These are phyloP conservation scores for Pheosia gnoma DNA, from an alignment of 2,888 invertebrate species.

Conservation along the genomic window DNA sequence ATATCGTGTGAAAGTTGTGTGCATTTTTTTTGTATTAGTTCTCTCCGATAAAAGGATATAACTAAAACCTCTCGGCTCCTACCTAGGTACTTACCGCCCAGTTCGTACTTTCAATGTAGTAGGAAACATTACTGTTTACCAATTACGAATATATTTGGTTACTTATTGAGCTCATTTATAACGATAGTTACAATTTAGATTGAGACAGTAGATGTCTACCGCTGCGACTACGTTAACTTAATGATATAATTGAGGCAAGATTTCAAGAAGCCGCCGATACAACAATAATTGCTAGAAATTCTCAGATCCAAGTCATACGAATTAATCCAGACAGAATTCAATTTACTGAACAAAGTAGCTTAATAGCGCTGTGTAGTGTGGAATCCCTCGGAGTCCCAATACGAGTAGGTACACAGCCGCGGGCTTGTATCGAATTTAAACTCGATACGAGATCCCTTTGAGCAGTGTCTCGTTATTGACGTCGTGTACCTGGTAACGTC, in stretches of 20 bases:
- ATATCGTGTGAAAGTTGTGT: not conserved
- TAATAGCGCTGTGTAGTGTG: not conserved
- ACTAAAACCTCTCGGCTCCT: not conserved
- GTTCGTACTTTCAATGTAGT: no score
- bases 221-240: not conserved
- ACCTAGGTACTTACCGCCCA: no score
- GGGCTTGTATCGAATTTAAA: not conserved
- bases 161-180: no score
- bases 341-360: constrained; percentile 3
- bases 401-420: not conserved
- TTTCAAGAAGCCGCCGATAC: not conserved
- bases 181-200: no score
- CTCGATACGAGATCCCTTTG: not conserved
- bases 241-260: not conserved
- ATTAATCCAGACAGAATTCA: not conserved
- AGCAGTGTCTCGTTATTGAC: not conserved
- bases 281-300: not conserved
- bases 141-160: no score
- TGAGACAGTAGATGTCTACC: no score
- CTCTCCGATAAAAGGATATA: not conserved
- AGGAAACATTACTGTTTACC: no score
- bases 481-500: not conserved
- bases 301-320: not conserved
- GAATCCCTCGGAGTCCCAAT: not conserved
- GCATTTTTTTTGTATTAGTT: not conserved